Base-by-base conservation (phyloP, 2,888 invertebrate genomes). In the Siphlonurus alternatus region DNA sequence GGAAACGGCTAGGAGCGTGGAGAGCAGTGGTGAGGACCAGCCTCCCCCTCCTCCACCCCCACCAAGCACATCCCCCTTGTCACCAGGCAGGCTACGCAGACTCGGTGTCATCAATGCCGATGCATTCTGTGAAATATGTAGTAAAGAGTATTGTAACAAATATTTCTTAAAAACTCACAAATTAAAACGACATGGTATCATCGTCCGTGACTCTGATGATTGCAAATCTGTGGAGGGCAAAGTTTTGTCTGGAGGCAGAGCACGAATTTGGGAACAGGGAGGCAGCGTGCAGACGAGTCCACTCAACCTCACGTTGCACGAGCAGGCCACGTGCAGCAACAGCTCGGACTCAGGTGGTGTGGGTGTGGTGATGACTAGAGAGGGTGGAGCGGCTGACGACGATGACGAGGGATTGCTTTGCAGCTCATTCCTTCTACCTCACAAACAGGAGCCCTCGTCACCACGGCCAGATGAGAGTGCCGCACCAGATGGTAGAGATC, bases 101-200 rank as follows among this genome's bases (percentile, higher is more conserved):
- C 79, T 92, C 65, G 92, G 92, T 53, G 89, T 92, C 38, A 81
- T 86, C 70, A 88, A 89, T 75, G 87, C 88, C 1, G 92, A 93
- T 72, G 91, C 92, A n/a, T 93, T 91, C 75, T 94, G 94, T 75
- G 92, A 93, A 75, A 84, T 93, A 66, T 94, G 94, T 75, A 89
- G 90, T 76, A 92, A 93, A 74, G 93, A 93, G 74, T 93, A 93
- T 74, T 92, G 90, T 74, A 94, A 93, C 74, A 93, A 93, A 75
- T 93, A 93, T 74, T 94, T 94, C 73, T 79, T 97, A 59, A 82
- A 91, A 63, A 91, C 92, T 61, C 97, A 97, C 76, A 92, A 94
- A 72, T 86, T 90, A 78, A 90, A 93, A 74, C 83, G 90, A n/a
- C 96, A 97, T 75, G 94, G 94, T 0, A 86, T 94, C 51, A 81